A percentile compares a stretch with the other conserved stretches of the same genome.
phyloP scores from a whole-genome alignment of 92 coral and sea anemone species.

The Siderastrea siderea region DNA sequence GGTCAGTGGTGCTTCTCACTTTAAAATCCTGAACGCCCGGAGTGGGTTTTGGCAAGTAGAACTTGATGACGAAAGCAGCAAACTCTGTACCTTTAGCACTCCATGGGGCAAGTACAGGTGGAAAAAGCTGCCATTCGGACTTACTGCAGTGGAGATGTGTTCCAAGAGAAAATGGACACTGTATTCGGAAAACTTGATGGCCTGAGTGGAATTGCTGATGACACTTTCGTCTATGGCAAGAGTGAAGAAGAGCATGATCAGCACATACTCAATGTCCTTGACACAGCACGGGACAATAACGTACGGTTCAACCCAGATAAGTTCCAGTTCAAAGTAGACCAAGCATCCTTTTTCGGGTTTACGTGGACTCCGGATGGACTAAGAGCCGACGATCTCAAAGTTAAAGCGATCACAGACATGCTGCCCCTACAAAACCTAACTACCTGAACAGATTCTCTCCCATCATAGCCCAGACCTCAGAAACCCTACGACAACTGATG shows the following conservation, averaged over 20 bases:
- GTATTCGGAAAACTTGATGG: slow-evolving; percentile 49
- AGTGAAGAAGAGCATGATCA: slow-evolving; percentile 51
- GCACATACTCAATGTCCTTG: slow-evolving; percentile 11
- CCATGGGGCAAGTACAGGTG: too few relatives aligned
- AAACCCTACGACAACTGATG: slow-evolving; percentile 32
- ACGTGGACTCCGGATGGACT: slow-evolving; percentile 44
- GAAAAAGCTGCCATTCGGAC: too few relatives aligned
- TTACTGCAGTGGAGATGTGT: slow-evolving; percentile 48
- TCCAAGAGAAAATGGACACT: slow-evolving; percentile 64
- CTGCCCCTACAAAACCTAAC: too few relatives aligned
- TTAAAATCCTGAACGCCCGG: slow-evolving; percentile 25
- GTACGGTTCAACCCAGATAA: slow-evolving; percentile 76
- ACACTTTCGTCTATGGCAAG: slow-evolving; percentile 27
- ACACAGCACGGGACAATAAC: slow-evolving; percentile 34
- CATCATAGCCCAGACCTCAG: slow-evolving; percentile 8
- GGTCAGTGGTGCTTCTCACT: background rate
- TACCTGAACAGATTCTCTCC: too few relatives aligned
- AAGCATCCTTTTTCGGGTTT: slow-evolving; percentile 71
- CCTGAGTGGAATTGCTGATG: slow-evolving; percentile 18
- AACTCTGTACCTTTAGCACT: too few relatives aligned
- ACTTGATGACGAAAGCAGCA: too few relatives aligned
- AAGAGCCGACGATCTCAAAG: too few relatives aligned
- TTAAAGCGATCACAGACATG: too few relatives aligned
- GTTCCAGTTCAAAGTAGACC: slow-evolving; percentile 58
- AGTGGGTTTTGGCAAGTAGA: too few relatives aligned